phyloP scores from a whole-genome alignment of 2,797 vertebrate species.

The Clarias fuscus region DNA sequence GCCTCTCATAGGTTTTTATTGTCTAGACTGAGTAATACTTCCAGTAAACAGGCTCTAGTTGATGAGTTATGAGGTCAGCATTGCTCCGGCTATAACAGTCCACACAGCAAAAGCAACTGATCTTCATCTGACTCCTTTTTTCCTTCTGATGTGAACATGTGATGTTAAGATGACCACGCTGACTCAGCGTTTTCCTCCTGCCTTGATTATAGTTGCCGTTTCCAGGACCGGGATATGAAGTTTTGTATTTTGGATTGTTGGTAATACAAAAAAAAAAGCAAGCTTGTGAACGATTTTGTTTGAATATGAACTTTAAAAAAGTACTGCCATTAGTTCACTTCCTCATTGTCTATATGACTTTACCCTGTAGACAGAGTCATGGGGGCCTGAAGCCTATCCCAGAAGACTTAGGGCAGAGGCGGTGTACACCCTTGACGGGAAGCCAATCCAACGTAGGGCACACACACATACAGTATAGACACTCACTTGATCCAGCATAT shows the following conservation, averaged over 20 bases:
- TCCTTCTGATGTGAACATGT: conserved; percentile 56
- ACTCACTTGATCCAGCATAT: background rate
- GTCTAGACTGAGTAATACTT: conserved; percentile 70
- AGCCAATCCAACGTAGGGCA: no score
- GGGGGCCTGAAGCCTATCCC: no score
- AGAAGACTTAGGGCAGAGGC: no score
- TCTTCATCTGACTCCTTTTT: conserved; percentile 54
- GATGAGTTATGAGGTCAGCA: conserved; percentile 63
- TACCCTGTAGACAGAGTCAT: no score
- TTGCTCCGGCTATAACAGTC: conserved; percentile 67
- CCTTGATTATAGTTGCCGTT: conserved; percentile 54
- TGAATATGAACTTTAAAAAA: background rate
- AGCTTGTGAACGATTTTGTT: conserved; percentile 7
- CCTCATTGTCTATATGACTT: no score
- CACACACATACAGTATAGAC: no score
- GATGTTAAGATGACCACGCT: conserved; percentile 57
- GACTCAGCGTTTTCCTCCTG: conserved; percentile 49
- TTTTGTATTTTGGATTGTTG: conserved; percentile 37
- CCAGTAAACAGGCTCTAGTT: conserved; percentile 74
- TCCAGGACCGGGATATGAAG: conserved; percentile 36
- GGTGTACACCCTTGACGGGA: no score
- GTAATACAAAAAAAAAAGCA: conserved; percentile 4
- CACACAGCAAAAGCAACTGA: conserved; percentile 62
- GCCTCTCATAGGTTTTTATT: conserved; percentile 74
- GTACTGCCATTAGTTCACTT: background rate